A percentile compares a stretch with the other conserved stretches of the same genome.
Evolutionary conservation across 2,888 invertebrate species (phyloP).

Genomic region (Boloria selene): DNA sequence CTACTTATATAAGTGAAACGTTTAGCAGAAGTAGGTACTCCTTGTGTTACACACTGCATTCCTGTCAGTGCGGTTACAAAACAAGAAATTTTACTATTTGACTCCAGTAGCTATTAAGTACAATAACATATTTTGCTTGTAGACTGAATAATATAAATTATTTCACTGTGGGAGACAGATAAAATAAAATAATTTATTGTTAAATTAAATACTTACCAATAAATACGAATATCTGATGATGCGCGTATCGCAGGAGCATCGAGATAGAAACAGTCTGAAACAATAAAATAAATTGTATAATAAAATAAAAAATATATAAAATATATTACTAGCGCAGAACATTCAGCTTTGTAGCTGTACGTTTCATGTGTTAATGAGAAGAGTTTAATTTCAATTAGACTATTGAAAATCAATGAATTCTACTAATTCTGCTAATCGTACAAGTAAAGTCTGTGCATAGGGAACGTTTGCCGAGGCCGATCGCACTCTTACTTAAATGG

Average conservation of each 20-base stretch:
- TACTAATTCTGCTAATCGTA: slow-evolving; percentile 23
- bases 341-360: neutral
- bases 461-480: slow-evolving; percentile 52
- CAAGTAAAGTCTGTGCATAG: slow-evolving; percentile 32
- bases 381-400: slow-evolving; percentile 14
- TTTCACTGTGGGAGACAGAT: too few species aligned
- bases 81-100: too few species aligned
- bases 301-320: neutral
- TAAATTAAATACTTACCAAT: slow-evolving; percentile 89
- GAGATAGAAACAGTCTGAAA: slow-evolving; percentile 99
- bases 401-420: slow-evolving; percentile 20
- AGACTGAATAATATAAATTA: too few species aligned
- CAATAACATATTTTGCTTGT: too few species aligned
- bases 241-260: slow-evolving; percentile 98
- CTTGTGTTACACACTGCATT: too few species aligned
- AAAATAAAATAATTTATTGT: neutral
- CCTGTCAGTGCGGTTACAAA: too few species aligned
- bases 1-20: too few species aligned
- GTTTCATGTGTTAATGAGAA: neutral
- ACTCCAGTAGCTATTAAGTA: too few species aligned
- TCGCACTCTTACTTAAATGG: slow-evolving; percentile 76
- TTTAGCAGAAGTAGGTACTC: too few species aligned
- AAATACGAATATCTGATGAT: slow-evolving; percentile 99
- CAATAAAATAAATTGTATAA: slow-evolving; percentile 43
- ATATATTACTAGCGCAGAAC: neutral